Conservation (phyloP, 2,113 vertebrate species). For the Rhea americana region DNA sequence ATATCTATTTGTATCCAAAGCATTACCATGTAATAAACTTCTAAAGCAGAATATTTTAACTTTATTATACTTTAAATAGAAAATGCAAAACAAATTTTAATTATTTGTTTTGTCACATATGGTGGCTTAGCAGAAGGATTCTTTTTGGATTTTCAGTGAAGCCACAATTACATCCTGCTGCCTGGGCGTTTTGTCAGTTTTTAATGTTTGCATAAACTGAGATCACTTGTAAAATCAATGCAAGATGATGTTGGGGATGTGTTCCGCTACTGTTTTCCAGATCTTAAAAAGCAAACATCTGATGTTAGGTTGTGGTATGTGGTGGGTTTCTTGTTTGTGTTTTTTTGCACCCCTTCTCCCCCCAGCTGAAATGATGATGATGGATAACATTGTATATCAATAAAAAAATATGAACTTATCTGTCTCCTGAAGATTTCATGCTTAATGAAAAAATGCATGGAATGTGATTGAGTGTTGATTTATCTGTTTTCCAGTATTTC, state of each 20-base stretch:
- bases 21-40: background rate
- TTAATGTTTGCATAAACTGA: background rate
- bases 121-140: background rate
- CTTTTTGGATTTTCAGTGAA: background rate
- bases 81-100: background rate
- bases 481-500: constrained; percentile 55
- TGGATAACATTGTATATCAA: background rate
- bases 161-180: background rate
- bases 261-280: background rate
- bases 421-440: too few relatives aligned
- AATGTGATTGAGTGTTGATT: constrained; percentile 34
- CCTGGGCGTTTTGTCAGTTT: background rate
- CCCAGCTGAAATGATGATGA: background rate
- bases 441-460: constrained; percentile 15
- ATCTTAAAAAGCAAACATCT: background rate
- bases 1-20: background rate
- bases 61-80: background rate
- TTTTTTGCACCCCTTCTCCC: background rate
- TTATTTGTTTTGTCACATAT: background rate
- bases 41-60: background rate
- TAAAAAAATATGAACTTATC: background rate
- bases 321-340: background rate
- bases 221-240: background rate
- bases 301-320: background rate
- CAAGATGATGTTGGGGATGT: background rate